These are phyloP conservation scores for Rotaria macrura DNA, from an alignment of 2,888 invertebrate species.

Conservation along the genomic window DNA sequence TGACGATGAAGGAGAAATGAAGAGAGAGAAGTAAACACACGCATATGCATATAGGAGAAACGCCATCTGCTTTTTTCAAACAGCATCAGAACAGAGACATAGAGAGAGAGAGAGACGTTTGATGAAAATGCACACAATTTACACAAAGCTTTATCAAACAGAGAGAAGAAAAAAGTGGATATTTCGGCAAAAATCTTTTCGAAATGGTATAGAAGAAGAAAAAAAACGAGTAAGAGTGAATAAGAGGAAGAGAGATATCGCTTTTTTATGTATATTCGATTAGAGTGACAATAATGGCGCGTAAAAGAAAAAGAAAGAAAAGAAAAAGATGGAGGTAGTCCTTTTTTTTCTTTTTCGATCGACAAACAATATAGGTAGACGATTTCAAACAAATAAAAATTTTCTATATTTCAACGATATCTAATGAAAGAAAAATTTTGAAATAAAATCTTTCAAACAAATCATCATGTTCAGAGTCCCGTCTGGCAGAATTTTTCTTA, in stretches of 20 bases:
- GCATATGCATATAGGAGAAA: background rate
- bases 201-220: background rate
- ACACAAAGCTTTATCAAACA: slow-evolving; percentile 23
- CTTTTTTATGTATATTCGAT: background rate
- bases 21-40: slow-evolving; percentile 5
- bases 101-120: background rate
- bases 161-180: slow-evolving; percentile 3
- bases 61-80: slow-evolving; percentile 18
- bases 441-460: slow-evolving; percentile 5
- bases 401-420: background rate
- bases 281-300: background rate
- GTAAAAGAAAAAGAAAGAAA: background rate
- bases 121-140: slow-evolving; percentile 8
- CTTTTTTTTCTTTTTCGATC: background rate
- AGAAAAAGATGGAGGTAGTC: background rate
- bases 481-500: background rate
- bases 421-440: background rate
- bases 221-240: background rate
- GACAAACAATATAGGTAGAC: background rate
- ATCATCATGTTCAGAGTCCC: background rate
- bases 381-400: background rate
- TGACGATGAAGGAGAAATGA: background rate
- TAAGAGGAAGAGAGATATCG: background rate
- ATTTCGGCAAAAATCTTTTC: background rate
- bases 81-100: background rate